A percentile compares a stretch with the other conserved stretches of the same genome.
Evolutionary conservation across 2,888 invertebrate species (phyloP).

Genomic region (Fragum fragum): DNA sequence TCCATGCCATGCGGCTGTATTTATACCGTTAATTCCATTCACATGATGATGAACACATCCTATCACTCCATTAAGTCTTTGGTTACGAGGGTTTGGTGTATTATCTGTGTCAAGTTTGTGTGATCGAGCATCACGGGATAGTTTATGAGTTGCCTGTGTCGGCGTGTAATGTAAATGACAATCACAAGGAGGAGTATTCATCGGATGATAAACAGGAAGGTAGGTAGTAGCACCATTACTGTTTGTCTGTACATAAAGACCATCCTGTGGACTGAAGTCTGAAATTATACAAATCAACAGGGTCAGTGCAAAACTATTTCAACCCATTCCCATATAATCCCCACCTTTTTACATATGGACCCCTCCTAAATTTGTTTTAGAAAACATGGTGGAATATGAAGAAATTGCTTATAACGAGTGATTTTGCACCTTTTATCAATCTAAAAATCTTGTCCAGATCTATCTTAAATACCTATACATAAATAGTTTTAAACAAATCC

Average conservation of each 20-base stretch:
- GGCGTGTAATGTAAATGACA: slow-evolving; percentile 59
- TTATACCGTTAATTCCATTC: slow-evolving; percentile 35
- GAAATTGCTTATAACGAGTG: too few relatives aligned
- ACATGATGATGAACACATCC: slow-evolving; percentile 62
- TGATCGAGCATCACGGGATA: slow-evolving; percentile 41
- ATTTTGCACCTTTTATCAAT: too few relatives aligned
- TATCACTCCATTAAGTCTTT: slow-evolving; percentile 59
- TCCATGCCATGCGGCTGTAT: slow-evolving; percentile 58
- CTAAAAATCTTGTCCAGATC: too few relatives aligned
- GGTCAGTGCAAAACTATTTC: too few relatives aligned
- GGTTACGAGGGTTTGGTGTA: slow-evolving; percentile 51
- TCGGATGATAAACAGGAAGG: slow-evolving; percentile 62
- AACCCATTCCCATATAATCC: too few relatives aligned
- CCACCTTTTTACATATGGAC: too few relatives aligned
- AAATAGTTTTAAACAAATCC: too few relatives aligned
- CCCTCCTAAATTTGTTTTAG: too few relatives aligned
- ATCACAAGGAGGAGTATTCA: slow-evolving; percentile 65
- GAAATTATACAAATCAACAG: slow-evolving; percentile 42
- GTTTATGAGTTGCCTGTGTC: slow-evolving; percentile 34
- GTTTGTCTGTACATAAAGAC: slow-evolving; percentile 48
- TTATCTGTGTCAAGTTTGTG: slow-evolving; percentile 45
- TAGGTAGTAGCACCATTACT: slow-evolving; percentile 34
- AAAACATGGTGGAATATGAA: too few relatives aligned
- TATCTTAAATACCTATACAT: too few relatives aligned
- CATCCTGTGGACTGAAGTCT: slow-evolving; percentile 57